A percentile compares a stretch with the other conserved stretches of the same genome.
Evolutionary conservation across 2,113 vertebrate species (phyloP).

Genomic region (Lanius collurio): DNA sequence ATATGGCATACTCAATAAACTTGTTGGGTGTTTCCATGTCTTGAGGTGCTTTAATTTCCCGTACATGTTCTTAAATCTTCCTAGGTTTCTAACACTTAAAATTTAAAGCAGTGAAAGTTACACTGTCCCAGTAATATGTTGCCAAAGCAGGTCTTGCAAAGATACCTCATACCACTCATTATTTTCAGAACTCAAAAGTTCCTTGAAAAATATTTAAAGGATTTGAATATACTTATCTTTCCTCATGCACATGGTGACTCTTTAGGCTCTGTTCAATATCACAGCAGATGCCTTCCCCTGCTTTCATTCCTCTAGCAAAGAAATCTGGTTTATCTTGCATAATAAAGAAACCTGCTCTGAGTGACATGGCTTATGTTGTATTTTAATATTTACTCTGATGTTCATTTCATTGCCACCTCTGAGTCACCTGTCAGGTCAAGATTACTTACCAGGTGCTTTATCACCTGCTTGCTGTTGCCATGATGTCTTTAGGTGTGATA

Average conservation of each 20-base stretch:
- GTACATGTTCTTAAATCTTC: background rate
- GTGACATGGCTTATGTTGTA: background rate
- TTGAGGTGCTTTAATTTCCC: background rate
- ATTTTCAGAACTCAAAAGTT: background rate
- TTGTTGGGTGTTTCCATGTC: background rate
- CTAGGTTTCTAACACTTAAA: background rate
- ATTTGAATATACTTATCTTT: background rate
- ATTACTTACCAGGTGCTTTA: background rate
- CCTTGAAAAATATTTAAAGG: background rate
- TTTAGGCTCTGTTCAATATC: background rate
- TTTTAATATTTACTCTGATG: background rate
- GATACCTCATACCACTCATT: background rate
- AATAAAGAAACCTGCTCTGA: background rate
- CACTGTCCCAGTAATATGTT: background rate
- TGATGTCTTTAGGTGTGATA: background rate
- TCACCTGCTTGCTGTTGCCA: background rate
- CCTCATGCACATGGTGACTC: background rate
- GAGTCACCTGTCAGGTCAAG: background rate
- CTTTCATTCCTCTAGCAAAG: background rate
- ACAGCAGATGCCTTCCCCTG: background rate
- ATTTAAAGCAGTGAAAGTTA: background rate
- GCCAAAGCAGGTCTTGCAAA: background rate
- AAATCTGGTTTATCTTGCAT: background rate
- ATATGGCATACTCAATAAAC: background rate
- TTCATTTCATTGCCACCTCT: background rate